These are phyloP conservation scores for Hydractinia symbiolongicarpus DNA, from an alignment of 30 jellyfish, hydroid and myxozoan genomes.

Conservation along the genomic window DNA sequence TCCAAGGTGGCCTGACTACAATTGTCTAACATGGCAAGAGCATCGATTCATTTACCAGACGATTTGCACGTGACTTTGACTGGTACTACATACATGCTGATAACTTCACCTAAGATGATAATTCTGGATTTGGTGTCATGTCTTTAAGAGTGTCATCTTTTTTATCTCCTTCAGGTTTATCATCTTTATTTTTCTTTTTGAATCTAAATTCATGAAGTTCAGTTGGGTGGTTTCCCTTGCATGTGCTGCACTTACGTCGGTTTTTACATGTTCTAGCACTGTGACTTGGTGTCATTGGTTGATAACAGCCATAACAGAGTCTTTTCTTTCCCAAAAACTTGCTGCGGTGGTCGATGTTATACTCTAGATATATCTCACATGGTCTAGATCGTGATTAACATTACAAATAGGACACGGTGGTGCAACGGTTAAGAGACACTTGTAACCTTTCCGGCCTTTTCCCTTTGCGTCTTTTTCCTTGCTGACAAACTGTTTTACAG, in stretches of 20 bases:
- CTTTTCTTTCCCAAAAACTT: not conserved
- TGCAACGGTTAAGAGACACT: too few species aligned
- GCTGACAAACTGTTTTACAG: not conserved
- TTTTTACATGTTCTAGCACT: slow-evolving; percentile 20
- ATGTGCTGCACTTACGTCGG: not conserved
- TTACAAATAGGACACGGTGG: too few species aligned
- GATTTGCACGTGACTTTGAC: too few species aligned
- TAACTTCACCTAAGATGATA: not conserved
- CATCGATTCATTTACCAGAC: too few species aligned
- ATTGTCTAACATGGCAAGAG: too few species aligned
- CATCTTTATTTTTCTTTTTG: not conserved
- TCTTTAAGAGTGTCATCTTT: too few species aligned
- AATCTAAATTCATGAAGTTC: slow-evolving; percentile 13
- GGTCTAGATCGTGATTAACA: too few species aligned
- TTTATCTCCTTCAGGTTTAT: too few species aligned
- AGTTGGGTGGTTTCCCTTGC: slow-evolving; percentile 10
- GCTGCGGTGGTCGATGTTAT: slow-evolving; percentile 4
- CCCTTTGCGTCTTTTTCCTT: not conserved
- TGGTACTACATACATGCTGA: too few species aligned
- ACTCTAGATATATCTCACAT: not conserved
- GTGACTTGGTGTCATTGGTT: not conserved
- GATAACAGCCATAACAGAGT: too few species aligned
- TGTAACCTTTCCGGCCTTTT: not conserved
- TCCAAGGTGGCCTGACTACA: too few species aligned
- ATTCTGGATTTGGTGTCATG: not conserved